These are phyloP conservation scores for Sitobion miscanthi DNA, from an alignment of 1,140 invertebrate species.

Conservation along the genomic window DNA sequence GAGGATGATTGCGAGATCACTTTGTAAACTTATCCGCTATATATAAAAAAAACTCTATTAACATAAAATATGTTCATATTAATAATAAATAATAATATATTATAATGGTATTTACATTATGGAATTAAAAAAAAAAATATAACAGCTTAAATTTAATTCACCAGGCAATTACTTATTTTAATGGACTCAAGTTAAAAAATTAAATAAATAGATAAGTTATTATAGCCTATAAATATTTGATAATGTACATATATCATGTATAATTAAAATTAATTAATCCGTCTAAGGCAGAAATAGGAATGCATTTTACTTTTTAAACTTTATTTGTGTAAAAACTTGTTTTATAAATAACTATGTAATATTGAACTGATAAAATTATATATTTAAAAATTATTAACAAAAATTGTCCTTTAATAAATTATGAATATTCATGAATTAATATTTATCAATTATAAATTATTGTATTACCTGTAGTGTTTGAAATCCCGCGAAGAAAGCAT, in stretches of 20 bases:
- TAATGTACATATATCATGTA: background rate
- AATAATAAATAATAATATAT: background rate
- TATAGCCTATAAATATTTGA: background rate
- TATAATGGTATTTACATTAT: background rate
- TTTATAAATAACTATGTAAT: too few relatives aligned
- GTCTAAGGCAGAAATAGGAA: background rate
- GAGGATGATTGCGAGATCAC: background rate
- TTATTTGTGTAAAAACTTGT: background rate
- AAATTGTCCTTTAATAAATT: background rate
- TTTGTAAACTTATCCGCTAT: background rate
- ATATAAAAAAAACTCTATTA: background rate
- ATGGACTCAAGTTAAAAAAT: background rate
- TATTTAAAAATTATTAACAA: background rate
- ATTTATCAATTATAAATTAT: background rate
- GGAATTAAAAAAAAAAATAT: background rate
- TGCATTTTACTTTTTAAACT: constrained; percentile 4
- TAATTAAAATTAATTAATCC: background rate
- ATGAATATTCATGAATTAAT: background rate
- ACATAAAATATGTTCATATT: background rate
- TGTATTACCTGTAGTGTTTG: background rate
- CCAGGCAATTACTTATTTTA: background rate
- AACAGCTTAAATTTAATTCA: background rate
- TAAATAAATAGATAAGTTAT: background rate
- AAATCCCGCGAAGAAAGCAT: background rate
- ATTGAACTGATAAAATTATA: background rate